Conservation (phyloP, 1,140 invertebrate species). For the Protaetia brevitarsis region DNA sequence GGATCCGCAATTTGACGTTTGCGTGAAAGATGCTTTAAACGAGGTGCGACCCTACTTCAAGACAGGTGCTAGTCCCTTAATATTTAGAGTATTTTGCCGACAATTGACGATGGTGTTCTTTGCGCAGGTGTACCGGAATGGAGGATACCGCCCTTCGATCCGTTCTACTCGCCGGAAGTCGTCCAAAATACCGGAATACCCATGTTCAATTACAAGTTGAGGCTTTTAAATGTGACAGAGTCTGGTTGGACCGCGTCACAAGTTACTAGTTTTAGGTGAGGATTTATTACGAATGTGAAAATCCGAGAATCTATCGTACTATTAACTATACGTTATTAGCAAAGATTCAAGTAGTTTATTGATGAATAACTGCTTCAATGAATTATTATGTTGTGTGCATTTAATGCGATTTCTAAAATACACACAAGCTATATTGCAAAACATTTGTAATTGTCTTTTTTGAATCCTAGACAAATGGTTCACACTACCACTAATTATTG, state of each 20-base stretch:
- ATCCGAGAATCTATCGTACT: too few species aligned
- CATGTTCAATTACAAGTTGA: slow-evolving; percentile 65
- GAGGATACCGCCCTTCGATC: slow-evolving; percentile 71
- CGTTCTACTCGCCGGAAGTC: slow-evolving; percentile 67
- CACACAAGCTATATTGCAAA: too few species aligned
- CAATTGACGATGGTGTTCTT: slow-evolving; percentile 28
- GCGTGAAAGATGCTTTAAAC: slow-evolving; percentile 71
- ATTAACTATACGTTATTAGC: too few species aligned
- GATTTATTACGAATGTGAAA: too few species aligned
- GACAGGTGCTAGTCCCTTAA: slow-evolving; percentile 53
- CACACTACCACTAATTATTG: too few species aligned
- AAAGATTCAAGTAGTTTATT: too few species aligned
- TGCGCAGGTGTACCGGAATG: slow-evolving; percentile 69
- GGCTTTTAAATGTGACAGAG: slow-evolving; percentile 70
- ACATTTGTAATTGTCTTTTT: too few species aligned
- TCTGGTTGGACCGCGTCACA: slow-evolving; percentile 72
- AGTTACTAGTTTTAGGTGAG: slow-evolving; percentile 68
- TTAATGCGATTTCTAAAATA: too few species aligned
- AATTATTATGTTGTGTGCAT: too few species aligned
- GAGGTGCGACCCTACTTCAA: slow-evolving; percentile 68
- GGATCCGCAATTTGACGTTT: slow-evolving; percentile 63
- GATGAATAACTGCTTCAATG: too few species aligned
- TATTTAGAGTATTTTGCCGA: not conserved
- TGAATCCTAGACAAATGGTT: too few species aligned
- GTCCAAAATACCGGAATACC: slow-evolving; percentile 59